Conservation (phyloP, 2,888 invertebrate genomes). For the Napeogenes sylphis region DNA sequence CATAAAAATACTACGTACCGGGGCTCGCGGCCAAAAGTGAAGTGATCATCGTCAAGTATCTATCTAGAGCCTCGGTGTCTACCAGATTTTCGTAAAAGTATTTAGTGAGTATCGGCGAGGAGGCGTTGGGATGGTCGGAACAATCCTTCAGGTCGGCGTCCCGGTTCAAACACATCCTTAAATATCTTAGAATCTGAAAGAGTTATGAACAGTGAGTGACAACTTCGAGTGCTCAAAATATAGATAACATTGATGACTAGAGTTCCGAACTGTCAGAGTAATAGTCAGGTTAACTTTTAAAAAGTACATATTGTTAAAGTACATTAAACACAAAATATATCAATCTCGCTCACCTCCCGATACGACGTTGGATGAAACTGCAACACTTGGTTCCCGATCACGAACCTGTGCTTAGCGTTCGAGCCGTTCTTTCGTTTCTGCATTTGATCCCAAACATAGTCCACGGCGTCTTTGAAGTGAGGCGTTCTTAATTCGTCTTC, state of each 20-base stretch:
- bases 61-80: conserved; percentile 78
- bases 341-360: conserved; percentile 79
- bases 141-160: conserved; percentile 71
- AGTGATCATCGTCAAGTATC: conserved; percentile 83
- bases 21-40: conserved; percentile 81
- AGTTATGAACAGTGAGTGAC: conserved; percentile 6
- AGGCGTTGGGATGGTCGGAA: conserved; percentile 80
- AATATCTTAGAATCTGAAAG: conserved; percentile 85
- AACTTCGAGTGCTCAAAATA: not conserved
- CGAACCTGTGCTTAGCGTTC: conserved; percentile 77
- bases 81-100: conserved; percentile 77
- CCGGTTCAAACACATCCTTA: conserved; percentile 86
- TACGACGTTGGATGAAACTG: conserved; percentile 85
- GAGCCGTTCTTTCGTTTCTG: conserved; percentile 78
- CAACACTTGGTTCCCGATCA: conserved; percentile 81
- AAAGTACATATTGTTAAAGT: too few species aligned
- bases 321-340: too few species aligned
- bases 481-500: conserved; percentile 77
- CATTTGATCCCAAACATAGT: conserved; percentile 83
- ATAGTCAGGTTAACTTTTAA: not conserved
- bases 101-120: conserved; percentile 81
- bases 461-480: conserved; percentile 83
- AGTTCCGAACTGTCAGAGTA: too few species aligned
- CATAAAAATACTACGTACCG: conserved; percentile 58
- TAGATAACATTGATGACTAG: too few species aligned